Evolutionary conservation across 2,113 vertebrate species (phyloP).

Genomic region (Paradoxurus hermaphroditus): DNA sequence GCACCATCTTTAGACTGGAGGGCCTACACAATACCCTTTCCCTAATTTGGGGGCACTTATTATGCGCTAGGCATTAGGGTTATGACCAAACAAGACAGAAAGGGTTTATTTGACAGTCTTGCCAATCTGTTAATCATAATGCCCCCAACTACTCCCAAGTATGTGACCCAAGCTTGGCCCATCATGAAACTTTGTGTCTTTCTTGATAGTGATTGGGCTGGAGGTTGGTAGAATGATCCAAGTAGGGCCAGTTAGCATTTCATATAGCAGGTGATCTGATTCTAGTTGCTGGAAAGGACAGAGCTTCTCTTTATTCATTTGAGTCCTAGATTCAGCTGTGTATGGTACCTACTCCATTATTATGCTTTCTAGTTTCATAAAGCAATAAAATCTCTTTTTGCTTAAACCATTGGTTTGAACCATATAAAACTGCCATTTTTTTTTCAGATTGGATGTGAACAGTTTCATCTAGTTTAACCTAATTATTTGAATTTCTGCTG

Average conservation of each 20-base stretch:
- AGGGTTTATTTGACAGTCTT: neutral
- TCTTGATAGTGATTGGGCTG: neutral
- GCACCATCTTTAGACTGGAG: neutral
- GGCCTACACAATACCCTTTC: neutral
- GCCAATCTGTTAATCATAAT: neutral
- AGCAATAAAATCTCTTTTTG: neutral
- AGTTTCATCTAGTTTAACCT: neutral
- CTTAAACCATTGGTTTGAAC: neutral
- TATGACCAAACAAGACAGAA: neutral
- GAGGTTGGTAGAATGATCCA: neutral
- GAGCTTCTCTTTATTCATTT: neutral
- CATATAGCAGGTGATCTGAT: neutral
- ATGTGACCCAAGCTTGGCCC: neutral
- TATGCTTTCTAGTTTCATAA: neutral
- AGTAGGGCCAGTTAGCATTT: neutral
- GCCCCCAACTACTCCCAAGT: neutral
- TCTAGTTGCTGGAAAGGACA: slow-evolving; percentile 4
- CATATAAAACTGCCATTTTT: neutral
- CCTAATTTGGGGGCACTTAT: neutral
- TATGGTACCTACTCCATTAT: neutral
- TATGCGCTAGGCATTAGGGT: neutral
- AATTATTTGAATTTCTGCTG: slow-evolving; percentile 26
- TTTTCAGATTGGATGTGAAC: neutral
- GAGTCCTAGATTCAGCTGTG: neutral
- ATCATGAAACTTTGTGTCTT: neutral